Evolutionary conservation across 2,888 invertebrate genomes (phyloP).

Genomic region (Anticlea derivata): DNA sequence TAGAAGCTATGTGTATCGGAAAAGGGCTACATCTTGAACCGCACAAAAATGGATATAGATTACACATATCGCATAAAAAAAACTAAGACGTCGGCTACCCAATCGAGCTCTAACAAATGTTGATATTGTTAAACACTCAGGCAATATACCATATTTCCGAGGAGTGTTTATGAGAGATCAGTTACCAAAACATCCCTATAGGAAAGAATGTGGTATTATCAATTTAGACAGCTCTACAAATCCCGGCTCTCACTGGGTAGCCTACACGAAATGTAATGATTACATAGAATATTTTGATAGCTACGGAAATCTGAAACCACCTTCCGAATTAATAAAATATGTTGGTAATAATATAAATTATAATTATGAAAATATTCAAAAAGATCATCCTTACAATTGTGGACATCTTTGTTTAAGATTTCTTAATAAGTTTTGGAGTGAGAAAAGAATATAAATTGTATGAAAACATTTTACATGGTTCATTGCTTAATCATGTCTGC

Average conservation of each 20-base stretch:
- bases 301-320: conserved; percentile 15
- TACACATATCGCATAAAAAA: conserved; percentile 4
- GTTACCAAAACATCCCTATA: not conserved
- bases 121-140: not conserved
- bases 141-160: conserved; percentile 11
- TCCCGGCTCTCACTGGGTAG: conserved; percentile 18
- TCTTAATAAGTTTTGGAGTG: not conserved
- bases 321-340: conserved; percentile 2
- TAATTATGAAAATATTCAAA: not conserved
- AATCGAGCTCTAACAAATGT: conserved; percentile 6
- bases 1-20: not conserved
- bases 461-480: not conserved
- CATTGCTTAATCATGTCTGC: not conserved
- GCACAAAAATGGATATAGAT: not conserved
- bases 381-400: conserved; percentile 5
- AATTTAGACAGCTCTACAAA: conserved; percentile 11
- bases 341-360: not conserved
- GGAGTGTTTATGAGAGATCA: conserved; percentile 21
- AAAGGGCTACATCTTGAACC: not conserved
- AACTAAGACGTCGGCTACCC: conserved; percentile 1
- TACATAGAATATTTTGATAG: conserved; percentile 20
- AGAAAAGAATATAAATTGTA: not conserved
- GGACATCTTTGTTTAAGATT: conserved; percentile 13
- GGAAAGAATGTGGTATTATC: conserved; percentile 7
- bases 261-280: conserved; percentile 6